Evolutionary conservation across 2,797 vertebrate genomes (phyloP).

Genomic region (Acanthopagrus latus): DNA sequence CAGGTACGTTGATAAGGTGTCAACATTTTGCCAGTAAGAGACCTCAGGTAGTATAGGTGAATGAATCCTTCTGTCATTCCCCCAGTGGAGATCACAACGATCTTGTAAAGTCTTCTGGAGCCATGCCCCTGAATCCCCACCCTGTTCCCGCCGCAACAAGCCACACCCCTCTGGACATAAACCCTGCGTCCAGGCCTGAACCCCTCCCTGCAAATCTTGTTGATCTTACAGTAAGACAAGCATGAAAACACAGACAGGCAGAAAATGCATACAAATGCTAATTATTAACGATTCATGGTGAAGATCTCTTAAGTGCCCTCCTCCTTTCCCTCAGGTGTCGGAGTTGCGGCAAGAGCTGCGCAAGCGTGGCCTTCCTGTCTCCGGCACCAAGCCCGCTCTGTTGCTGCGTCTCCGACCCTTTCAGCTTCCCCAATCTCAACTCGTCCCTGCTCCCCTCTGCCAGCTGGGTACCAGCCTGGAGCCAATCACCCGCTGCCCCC

Average conservation of each 20-base stretch:
- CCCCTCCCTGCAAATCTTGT: slow-evolving; percentile 88
- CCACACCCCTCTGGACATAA: slow-evolving; percentile 67
- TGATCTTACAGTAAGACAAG: slow-evolving; percentile 87
- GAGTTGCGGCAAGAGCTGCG: slow-evolving; percentile 93
- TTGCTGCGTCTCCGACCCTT: slow-evolving; percentile 91
- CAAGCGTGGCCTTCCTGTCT: slow-evolving; percentile 92
- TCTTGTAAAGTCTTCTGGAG: slow-evolving; percentile 82
- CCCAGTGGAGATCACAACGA: slow-evolving; percentile 80
- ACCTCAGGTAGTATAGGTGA: not conserved
- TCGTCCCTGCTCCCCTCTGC: slow-evolving; percentile 81
- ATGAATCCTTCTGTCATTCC: slow-evolving; percentile 22
- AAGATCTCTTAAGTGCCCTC: not conserved
- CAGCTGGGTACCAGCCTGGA: slow-evolving; percentile 76
- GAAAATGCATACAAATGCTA: slow-evolving; percentile 6
- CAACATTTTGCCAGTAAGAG: slow-evolving; percentile 8
- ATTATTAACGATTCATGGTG: not conserved
- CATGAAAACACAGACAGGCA: not conserved
- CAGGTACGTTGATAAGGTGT: slow-evolving; percentile 69
- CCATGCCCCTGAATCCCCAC: slow-evolving; percentile 79
- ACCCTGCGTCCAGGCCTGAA: slow-evolving; percentile 82
- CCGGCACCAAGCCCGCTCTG: slow-evolving; percentile 92
- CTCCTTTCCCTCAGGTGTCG: slow-evolving; percentile 85
- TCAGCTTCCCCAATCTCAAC: slow-evolving; percentile 83
- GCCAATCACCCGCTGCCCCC: slow-evolving; percentile 56
- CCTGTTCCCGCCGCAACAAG: slow-evolving; percentile 75